Evolutionary conservation across 2,797 vertebrate species (phyloP).

Genomic region (Chromobotia macracanthus): DNA sequence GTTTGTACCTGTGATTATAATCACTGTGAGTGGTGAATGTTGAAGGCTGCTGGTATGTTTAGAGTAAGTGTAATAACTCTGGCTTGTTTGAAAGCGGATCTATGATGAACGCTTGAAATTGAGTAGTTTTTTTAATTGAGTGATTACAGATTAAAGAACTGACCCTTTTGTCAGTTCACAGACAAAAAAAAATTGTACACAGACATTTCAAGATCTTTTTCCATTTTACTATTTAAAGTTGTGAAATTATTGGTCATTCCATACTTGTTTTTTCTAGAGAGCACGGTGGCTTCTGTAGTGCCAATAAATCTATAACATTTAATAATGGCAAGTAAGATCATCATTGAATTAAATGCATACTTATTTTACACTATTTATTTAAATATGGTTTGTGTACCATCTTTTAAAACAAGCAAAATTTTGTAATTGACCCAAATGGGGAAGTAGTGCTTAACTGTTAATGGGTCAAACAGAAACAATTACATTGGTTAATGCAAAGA

Average conservation of each 20-base stretch:
- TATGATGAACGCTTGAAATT: neutral
- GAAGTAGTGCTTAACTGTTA: neutral
- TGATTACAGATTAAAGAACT: neutral
- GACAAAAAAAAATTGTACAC: neutral
- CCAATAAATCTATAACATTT: no score
- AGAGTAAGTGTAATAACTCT: neutral
- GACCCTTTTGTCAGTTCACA: no score
- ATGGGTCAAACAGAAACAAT: constrained; percentile 24
- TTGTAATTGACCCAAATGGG: neutral
- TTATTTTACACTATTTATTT: no score
- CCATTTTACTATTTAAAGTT: neutral
- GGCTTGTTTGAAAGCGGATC: constrained; percentile 2
- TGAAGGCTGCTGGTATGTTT: constrained; percentile 1
- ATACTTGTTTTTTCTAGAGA: no score
- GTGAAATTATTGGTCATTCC: no score
- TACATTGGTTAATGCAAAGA: neutral
- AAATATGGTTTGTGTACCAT: no score
- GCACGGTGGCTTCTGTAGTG: no score
- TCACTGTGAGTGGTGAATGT: constrained; percentile 21
- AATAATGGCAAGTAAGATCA: no score
- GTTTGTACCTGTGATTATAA: constrained; percentile 41
- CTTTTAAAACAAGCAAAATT: neutral
- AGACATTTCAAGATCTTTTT: neutral
- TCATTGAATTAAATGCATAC: no score
- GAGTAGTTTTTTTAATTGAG: neutral